These are phyloP conservation scores for Mohoua ochrocephala DNA, from an alignment of 2,113 vertebrate species.

Conservation along the genomic window DNA sequence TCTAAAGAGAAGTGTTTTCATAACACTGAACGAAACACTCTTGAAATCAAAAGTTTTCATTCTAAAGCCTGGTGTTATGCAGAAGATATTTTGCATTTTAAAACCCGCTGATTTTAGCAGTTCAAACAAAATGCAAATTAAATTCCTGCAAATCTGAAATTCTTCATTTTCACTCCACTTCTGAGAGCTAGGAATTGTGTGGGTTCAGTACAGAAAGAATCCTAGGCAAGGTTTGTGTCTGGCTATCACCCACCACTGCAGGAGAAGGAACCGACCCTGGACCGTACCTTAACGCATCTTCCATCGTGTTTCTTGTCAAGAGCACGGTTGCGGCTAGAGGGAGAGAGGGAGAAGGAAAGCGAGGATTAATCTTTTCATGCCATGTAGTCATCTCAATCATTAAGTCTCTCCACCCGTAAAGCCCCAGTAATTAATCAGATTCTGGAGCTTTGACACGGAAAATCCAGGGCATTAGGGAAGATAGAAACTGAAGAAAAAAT, in stretches of 20 bases:
- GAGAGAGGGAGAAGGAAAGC: background rate
- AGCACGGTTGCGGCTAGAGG: background rate
- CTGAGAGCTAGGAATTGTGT: background rate
- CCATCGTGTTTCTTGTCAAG: slow-evolving; percentile 43
- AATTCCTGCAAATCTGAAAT: background rate
- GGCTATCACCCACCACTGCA: background rate
- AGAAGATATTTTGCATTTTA: background rate
- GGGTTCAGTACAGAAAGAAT: background rate
- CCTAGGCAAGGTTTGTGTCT: background rate
- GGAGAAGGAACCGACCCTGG: background rate
- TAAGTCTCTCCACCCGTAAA: background rate
- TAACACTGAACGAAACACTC: background rate
- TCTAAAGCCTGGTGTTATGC: background rate
- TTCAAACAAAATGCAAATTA: background rate
- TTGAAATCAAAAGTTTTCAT: background rate
- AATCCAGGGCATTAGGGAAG: background rate
- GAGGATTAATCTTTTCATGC: background rate
- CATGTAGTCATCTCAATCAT: background rate
- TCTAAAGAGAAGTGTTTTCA: background rate
- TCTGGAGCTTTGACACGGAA: background rate
- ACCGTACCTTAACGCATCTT: slow-evolving; percentile 9
- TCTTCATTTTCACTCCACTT: background rate
- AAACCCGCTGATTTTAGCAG: background rate
- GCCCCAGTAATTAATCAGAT: slow-evolving; percentile 8
- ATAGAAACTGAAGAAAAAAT: slow-evolving; percentile 6